phyloP scores from a whole-genome alignment of 2,113 vertebrate species.

The Rhinolophus ferrumequinum region DNA sequence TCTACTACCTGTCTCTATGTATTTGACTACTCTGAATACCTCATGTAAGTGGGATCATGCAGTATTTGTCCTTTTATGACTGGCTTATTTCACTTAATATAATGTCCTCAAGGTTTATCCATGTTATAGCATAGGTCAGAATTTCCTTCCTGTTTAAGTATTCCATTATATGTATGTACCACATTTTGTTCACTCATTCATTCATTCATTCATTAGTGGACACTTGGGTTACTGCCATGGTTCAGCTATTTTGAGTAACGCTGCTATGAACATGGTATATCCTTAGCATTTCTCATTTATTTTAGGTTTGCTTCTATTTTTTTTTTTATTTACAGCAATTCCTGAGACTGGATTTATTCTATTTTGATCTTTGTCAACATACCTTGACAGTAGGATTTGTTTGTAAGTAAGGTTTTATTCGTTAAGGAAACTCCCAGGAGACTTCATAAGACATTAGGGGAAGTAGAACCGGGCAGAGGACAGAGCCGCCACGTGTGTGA shows the following conservation, averaged over 20 bases:
- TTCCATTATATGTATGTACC: neutral
- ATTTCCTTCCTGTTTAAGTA: constrained; percentile 1
- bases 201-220: neutral
- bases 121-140: neutral
- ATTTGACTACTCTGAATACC: neutral
- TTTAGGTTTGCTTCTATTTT: neutral
- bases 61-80: neutral
- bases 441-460: neutral
- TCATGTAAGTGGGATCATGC: neutral
- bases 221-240: neutral
- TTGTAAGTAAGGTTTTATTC: neutral
- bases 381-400: neutral
- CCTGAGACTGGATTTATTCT: neutral
- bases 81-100: constrained; percentile 5
- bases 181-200: neutral
- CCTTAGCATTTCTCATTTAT: neutral
- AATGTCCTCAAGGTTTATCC: neutral
- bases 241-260: neutral
- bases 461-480: neutral
- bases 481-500: neutral
- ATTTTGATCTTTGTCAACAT: neutral
- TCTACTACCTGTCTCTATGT: neutral
- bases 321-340: neutral
- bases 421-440: neutral
- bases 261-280: neutral